Evolutionary conservation across 2,888 invertebrate genomes (phyloP), one percentile per base, ranked within the genome.

Genomic region (Cenopis cana): DNA sequence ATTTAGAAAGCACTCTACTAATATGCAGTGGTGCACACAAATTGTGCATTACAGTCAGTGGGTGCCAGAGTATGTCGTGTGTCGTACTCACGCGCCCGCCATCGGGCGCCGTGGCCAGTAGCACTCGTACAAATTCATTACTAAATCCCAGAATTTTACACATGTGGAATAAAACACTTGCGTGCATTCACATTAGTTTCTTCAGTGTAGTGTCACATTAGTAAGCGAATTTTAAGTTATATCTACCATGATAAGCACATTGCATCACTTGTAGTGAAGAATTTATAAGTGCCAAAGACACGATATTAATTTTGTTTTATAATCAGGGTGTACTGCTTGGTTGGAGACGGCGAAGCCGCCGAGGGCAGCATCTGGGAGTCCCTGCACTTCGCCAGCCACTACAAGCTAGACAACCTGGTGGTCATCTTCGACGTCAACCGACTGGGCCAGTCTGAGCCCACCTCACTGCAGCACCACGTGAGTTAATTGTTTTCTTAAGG

Each of bases 291-390:
- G 9, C 33, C 33, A 33, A 33, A 33, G 8, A 33, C 6, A 8
- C 6, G 33, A 57, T 56, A 56, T 49, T 29, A 29, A 36, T 36
- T 0, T 29, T 14, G 54, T 36, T n/a, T 33, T 84, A 9, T 68
- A 18, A 87, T 10, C 89, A 98, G 99, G 81, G 98, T 98, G 2
- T 99, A 97, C 91, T 99, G 99, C 84, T 84, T 99, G 78, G 95
- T 99, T 72, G 99, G 99, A 12, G 99, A 99, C 93, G 99, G 99
- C 8, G 99, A 99, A 93, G 97, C 98, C 68, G 99, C 99, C 0
- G 99, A 99, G 94, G 99, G 99, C 72, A 98, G 98, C 59, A 95
- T 99, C 76, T 99, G 99, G 99, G 99, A 99, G 93, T 98, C 99
- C 0, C 94, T 99, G 74, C 96, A 98, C 82, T 99, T 99, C 93